Evolutionary conservation across 1,140 invertebrate species (phyloP), one percentile per base, ranked within the genome.

Genomic region (Bombus affinis): DNA sequence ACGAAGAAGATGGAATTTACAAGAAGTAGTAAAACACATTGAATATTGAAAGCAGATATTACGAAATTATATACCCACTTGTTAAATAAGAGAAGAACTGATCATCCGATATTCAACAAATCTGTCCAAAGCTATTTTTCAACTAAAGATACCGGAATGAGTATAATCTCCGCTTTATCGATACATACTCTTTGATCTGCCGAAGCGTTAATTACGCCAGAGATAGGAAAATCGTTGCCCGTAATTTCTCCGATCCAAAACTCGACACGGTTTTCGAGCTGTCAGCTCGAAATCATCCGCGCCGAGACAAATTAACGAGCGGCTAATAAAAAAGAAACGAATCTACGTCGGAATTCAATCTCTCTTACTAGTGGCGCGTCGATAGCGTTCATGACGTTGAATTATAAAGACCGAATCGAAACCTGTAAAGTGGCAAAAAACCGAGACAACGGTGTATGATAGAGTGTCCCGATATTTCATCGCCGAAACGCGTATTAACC

Each of bases 401-500:
- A 79, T 42, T 84, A 84, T 84, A 42, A 53, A 28, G 53, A 79
- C 53, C 83, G 18, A 59, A 44, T 72, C 75, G 76, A 84, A 72
- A 71, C 47, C 12, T 35, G 47, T 53, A 70, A 70, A 72, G 76
- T 47, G 35, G 42, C n/a, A 73, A 80, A 73, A 62, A 73, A 62
- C 25, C 53, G 75, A 5, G 35, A 22, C 42, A 53, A 59, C 71
- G 81, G 18, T 4, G 66, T 62, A 47, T 81, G 44, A 85, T n/a
- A 25, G 35, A 77, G 53, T 53, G 62, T 72, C 39, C 13, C 75
- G 47, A 78, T 78, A 66, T 83, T 83, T 83, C 75, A 83, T 88
- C 57, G 68, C 57, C 84, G 83, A 81, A 88, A 66, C 75, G 86
- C 39, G 37, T 59, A 79, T 88, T 82, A 57, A 53, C 47, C 47